Base-by-base conservation (phyloP, 2,888 invertebrate genomes). In the Drosophila formosana region DNA sequence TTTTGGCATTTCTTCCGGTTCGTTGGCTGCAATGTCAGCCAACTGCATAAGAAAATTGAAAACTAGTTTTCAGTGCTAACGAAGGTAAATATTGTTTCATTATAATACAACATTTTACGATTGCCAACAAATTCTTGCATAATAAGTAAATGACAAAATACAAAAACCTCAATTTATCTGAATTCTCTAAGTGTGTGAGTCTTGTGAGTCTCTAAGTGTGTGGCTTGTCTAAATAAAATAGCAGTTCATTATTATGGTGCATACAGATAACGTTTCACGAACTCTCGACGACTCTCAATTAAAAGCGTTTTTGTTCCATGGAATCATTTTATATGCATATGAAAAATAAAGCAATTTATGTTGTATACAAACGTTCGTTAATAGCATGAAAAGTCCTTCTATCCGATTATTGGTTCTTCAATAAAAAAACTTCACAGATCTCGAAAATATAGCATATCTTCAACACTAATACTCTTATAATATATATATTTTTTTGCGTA, bases 81-180 rank as follows among this genome's bases (percentile, higher is more conserved):
- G 84, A 84, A 84, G 84, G 86, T 83, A 84, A 84, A 84, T 83
- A 84, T 83, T 83, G 79, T 83, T 83, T 85, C 82, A 73, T 85
- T 84, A 77, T 70, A 64, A 79, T 70, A 66, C 63, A 43, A 56
- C 65, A 76, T 66, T 82, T 67, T 47, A 47, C 28, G 43, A 57
- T 53, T 50, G 47, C 30, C 32, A 49, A 58, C 61, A 72, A 78
- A 72, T 70, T 66, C 55, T 76, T 80, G 81, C 71, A 82, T 71
- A 82, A 76, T 74, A 72, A 72, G 56, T 60, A 30, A 60, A 73
- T 66, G 65, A 68, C 68, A 50, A 52, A 46, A 37, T 61, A 58
- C 61, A 6, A 34, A n/a, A n/a, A 45, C n/a, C 28, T 13, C 34
- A 57, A 39, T 47, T 41, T 55, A 65, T 57, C 46, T 62, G 4